Conservation (phyloP, 2,888 invertebrate species). For the Acanthosepion pharaonis region DNA sequence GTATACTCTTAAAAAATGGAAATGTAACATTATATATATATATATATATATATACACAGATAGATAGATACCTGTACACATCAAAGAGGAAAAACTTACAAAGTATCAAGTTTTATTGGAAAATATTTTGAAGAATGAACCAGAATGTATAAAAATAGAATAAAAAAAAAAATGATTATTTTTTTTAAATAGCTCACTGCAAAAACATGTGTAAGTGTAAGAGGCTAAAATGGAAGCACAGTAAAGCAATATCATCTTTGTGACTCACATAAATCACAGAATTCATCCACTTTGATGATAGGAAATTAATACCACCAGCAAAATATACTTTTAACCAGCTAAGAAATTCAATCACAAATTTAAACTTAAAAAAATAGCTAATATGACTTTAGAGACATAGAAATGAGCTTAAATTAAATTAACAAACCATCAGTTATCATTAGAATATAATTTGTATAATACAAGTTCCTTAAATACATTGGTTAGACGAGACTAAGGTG, state of each 20-base stretch:
- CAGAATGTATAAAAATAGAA: neutral
- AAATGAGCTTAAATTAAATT: neutral
- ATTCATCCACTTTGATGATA: neutral
- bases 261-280: neutral
- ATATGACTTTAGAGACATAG: neutral
- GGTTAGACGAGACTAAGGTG: no score
- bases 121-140: conserved; percentile 13
- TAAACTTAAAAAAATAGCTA: neutral
- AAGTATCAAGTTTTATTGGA: neutral
- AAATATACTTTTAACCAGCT: neutral
- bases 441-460: neutral
- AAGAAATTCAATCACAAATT: neutral
- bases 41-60: no score
- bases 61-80: neutral
- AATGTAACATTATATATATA: no score
- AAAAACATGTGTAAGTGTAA: neutral
- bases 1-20: no score
- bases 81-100: neutral
- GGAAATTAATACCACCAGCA: neutral
- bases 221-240: neutral
- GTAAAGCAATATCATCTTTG: neutral
- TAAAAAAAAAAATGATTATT: neutral
- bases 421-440: neutral
- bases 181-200: neutral
- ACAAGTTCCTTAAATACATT: no score